These are phyloP conservation scores for Aphidius colemani DNA, from an alignment of 2,888 invertebrate genomes.

Conservation along the genomic window DNA sequence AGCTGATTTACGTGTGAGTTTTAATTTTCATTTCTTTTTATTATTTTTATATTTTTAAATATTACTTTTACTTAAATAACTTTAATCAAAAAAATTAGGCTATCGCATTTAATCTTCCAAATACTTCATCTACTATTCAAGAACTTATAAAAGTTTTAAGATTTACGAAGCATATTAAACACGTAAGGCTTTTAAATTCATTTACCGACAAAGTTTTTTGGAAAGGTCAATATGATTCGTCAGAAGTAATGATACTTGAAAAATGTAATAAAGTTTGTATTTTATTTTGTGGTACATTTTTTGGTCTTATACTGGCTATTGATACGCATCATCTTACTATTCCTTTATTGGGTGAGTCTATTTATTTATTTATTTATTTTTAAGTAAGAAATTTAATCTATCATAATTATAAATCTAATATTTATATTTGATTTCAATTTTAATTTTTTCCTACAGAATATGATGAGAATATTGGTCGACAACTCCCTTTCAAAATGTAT, in stretches of 20 bases:
- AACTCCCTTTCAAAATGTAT: slow-evolving; percentile 33
- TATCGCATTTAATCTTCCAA: slow-evolving; percentile 34
- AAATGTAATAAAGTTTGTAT: slow-evolving; percentile 34
- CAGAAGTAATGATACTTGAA: slow-evolving; percentile 32
- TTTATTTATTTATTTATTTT: not conserved
- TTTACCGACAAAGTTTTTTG: slow-evolving; percentile 38
- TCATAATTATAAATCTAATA: no score
- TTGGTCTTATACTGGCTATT: slow-evolving; percentile 32
- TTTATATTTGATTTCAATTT: no score
- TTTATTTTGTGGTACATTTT: slow-evolving; percentile 26
- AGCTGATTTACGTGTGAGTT: slow-evolving; percentile 36
- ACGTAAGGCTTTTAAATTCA: slow-evolving; percentile 37
- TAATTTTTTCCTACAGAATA: no score
- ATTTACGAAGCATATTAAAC: slow-evolving; percentile 33
- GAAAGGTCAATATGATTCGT: slow-evolving; percentile 31
- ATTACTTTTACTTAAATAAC: not conserved
- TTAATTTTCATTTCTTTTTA: not conserved
- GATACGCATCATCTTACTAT: slow-evolving; percentile 36
- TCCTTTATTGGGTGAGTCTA: slow-evolving; percentile 39
- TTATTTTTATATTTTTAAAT: not conserved
- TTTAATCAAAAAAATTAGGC: slow-evolving; percentile 26
- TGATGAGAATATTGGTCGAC: slow-evolving; percentile 10
- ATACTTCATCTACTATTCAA: slow-evolving; percentile 31
- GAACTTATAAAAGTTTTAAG: slow-evolving; percentile 35
- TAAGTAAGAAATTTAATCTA: no score